Base-by-base conservation (phyloP, 2,888 invertebrate species). In the Amblyjoppa fuscipennis region DNA sequence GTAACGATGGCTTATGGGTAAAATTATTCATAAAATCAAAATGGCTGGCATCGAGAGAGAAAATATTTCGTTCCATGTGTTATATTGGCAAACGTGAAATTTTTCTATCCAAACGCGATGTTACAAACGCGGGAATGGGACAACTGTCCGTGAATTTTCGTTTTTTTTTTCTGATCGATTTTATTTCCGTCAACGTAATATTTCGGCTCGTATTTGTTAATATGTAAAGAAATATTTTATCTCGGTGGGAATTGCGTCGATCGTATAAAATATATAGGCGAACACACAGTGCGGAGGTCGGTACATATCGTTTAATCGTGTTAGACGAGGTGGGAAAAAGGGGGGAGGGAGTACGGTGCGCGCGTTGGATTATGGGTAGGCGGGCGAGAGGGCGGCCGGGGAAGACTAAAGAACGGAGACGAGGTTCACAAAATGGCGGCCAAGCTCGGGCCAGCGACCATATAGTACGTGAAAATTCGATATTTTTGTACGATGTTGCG, bases 341-440 rank as follows among this genome's bases (percentile, higher is more conserved):
- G 70, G 25, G 53, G 69, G 45, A 68, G 74, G 76, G 81, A 49
- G 81, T 53, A 56, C 31, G 80, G 90, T 87, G 87, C 89, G 88
- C 91, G 93, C 91, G 88, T 90, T 92, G 93, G 92, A 93, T 90
- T 91, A 89, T 83, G 93, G 92, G 91, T 87, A 77, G 86, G 73
- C 81, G 83, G 87, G 78, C 76, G 77, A 71, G 69, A 69, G 74
- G 85, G 70, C 81, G 81, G 81, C 78, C 69, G 80, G 87, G 90
- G 88, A 87, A 81, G 86, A 84, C 89, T 90, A 91, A 90, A 90
- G 92, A 89, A 88, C 87, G 86, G 90, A 93, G 91, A 89, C 89
- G 90, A 91, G 83, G 91, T 92, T 91, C 93, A 94, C 91, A 94
- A 94, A 93, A 94, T 94, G 94, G 94, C 93, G 92, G 92, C 92